Evolutionary conservation across 2,113 vertebrate species (phyloP).

Genomic region (Lonchura striata): DNA sequence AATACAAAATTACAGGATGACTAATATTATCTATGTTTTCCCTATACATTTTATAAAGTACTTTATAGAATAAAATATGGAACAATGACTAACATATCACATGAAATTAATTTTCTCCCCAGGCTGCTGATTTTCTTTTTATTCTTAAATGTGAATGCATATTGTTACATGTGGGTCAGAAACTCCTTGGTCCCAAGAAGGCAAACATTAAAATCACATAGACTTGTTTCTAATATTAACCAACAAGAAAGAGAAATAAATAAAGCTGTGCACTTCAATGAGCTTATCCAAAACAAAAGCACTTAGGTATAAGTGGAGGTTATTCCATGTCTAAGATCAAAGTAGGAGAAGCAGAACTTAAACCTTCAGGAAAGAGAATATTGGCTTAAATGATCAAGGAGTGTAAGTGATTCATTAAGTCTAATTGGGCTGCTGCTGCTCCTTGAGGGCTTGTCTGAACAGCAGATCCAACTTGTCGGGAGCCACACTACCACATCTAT

Average conservation of each 20-base stretch:
- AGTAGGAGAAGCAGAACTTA: not conserved
- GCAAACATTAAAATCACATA: not conserved
- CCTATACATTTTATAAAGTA: not conserved
- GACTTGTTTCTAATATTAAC: not conserved
- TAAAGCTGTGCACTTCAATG: not conserved
- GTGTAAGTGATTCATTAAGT: constrained; percentile 7
- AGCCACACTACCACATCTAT: not conserved
- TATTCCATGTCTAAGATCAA: not conserved
- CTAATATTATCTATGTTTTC: not conserved
- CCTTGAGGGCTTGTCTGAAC: not conserved
- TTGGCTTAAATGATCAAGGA: constrained; percentile 17
- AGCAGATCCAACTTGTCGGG: not conserved
- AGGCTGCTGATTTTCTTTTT: not conserved
- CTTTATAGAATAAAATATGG: not conserved
- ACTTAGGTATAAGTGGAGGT: not conserved
- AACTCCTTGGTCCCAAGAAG: not conserved
- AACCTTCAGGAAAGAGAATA: not conserved
- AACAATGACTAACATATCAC: not conserved
- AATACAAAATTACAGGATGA: not conserved
- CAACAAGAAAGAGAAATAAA: not conserved
- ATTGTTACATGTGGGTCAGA: not conserved
- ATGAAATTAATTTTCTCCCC: not conserved
- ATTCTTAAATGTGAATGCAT: not conserved
- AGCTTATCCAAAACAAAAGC: not conserved
- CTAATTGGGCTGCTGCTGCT: constrained; percentile 10